A percentile compares a stretch with the other conserved stretches of the same genome.
Conservation (phyloP, 2,797 vertebrate genomes). For the Heterohyrax brucei region DNA sequence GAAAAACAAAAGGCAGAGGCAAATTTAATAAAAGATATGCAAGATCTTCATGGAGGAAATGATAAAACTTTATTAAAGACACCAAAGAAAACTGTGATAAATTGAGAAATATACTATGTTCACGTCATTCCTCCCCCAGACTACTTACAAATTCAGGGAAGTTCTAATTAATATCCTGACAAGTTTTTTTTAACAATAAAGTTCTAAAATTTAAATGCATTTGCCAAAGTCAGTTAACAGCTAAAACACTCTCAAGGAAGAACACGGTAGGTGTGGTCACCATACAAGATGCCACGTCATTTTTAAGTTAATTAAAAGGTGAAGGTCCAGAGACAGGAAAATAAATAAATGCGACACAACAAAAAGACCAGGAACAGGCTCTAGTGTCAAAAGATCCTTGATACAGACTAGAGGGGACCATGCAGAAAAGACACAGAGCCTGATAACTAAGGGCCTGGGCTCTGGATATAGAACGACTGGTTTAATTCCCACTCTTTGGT, state of each 20-base stretch:
- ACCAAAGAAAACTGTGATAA: neutral
- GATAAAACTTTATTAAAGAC: too few species aligned
- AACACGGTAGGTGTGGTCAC: neutral
- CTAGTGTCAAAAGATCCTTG: neutral
- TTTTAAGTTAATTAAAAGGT: neutral
- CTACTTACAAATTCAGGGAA: neutral
- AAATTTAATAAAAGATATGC: neutral
- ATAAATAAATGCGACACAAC: neutral
- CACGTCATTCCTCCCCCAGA: neutral
- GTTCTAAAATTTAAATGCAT: neutral
- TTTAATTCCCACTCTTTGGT: neutral
- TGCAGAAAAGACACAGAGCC: neutral
- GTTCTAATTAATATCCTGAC: neutral
- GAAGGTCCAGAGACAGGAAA: neutral
- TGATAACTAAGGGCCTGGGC: too few species aligned
- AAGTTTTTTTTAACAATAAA: neutral
- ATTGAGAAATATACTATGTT: neutral
- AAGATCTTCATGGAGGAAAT: neutral
- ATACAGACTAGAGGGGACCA: neutral
- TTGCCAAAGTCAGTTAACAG: neutral
- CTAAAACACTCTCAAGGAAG: neutral
- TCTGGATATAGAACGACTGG: neutral
- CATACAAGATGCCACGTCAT: too few species aligned
- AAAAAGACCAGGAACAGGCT: neutral
- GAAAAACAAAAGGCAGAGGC: neutral